phyloP scores from a whole-genome alignment of 2,888 invertebrate species.

The Phragmatobia fuliginosa region DNA sequence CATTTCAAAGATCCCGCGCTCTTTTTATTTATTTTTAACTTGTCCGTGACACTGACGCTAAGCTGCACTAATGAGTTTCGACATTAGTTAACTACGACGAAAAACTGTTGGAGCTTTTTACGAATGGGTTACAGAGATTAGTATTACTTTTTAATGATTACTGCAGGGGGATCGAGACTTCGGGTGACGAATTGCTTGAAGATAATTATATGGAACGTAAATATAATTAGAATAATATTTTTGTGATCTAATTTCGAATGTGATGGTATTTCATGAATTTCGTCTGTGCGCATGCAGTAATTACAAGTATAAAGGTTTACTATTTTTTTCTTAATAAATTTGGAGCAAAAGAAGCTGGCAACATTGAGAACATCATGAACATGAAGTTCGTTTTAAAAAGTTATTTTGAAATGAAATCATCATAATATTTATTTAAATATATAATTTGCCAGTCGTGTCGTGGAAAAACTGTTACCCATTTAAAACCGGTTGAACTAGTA shows the following conservation, averaged over 20 bases:
- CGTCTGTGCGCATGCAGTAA: background rate
- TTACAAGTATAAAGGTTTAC: background rate
- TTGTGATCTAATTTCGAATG: constrained; percentile 8
- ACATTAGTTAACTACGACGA: constrained; percentile 78
- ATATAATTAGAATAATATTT: constrained; percentile 19
- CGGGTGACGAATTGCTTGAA: constrained; percentile 44
- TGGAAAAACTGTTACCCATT: no score
- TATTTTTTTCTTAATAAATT: background rate
- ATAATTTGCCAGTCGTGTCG: no score
- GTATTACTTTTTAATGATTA: constrained; percentile 54
- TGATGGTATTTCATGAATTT: background rate
- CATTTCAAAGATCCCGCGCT: constrained; percentile 76
- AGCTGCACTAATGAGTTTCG: constrained; percentile 83
- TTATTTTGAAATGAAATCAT: no score
- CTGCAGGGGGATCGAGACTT: constrained; percentile 40
- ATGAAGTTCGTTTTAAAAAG: no score
- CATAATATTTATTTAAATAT: no score
- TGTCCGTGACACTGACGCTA: constrained; percentile 84
- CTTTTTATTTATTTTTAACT: constrained; percentile 78
- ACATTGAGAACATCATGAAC: no score
- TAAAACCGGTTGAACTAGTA: no score
- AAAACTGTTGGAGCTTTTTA: constrained; percentile 72
- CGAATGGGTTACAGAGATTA: constrained; percentile 69
- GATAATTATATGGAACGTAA: constrained; percentile 42
- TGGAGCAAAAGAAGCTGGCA: no score